A percentile compares a stretch with the other conserved stretches of the same genome.
phyloP scores from a whole-genome alignment of 37 sponge, comb jelly and placozoan species.

The Aphrocallistes beatrix region DNA sequence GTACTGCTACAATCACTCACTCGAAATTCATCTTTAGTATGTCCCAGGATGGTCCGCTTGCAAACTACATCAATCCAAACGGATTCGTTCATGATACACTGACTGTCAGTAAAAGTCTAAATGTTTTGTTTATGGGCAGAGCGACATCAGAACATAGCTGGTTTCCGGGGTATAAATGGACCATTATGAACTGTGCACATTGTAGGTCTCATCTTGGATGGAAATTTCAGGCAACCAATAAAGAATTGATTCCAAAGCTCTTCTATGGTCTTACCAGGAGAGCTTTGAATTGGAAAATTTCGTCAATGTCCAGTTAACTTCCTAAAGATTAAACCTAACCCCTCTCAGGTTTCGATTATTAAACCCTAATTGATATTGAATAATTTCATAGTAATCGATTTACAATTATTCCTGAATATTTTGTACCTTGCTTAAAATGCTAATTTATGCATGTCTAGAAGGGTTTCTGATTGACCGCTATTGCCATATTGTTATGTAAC shows the following conservation, averaged over 20 bases:
- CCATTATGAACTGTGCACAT: slow-evolving; percentile 43
- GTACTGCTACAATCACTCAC: slow-evolving; percentile 31
- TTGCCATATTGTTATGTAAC: no score
- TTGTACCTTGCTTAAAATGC: no score
- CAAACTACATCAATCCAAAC: slow-evolving; percentile 76
- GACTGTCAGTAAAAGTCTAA: slow-evolving; percentile 44
- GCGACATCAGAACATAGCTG: slow-evolving; percentile 65
- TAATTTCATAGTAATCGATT: no score
- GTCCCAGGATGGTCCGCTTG: slow-evolving; percentile 85
- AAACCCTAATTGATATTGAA: no score
- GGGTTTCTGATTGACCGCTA: no score
- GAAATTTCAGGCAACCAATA: slow-evolving; percentile 52
- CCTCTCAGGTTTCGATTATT: no score
- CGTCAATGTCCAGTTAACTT: no score
- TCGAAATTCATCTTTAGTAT: slow-evolving; percentile 71
- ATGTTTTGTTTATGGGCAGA: slow-evolving; percentile 24
- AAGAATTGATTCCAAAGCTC: slow-evolving; percentile 28
- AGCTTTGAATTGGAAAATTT: neutral
- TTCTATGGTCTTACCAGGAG: slow-evolving; percentile 61
- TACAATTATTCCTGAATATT: no score
- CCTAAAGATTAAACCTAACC: no score
- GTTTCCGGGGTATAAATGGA: slow-evolving; percentile 93
- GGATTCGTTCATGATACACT: slow-evolving; percentile 84
- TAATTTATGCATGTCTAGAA: no score
- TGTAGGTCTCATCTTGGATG: slow-evolving; percentile 74